Evolutionary conservation across 2,113 vertebrate genomes (phyloP), one percentile per base, ranked within the genome.

Genomic region (Epinephelus cyanopodus): DNA sequence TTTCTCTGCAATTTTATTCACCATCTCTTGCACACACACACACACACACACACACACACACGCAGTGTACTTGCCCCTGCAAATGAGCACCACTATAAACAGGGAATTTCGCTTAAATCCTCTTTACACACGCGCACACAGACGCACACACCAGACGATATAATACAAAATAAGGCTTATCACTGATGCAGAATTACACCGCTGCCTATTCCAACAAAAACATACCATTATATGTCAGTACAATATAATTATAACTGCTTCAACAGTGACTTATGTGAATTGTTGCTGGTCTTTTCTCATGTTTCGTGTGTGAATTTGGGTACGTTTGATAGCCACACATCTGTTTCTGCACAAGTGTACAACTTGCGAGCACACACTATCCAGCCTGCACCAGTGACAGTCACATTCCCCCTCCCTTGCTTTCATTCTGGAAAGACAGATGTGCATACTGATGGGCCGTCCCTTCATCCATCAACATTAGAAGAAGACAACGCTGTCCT

Each of bases 341-440:
- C 85, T 91, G 87, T 90, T 90, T 88, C 82, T 84, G 71, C 66
- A 53, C 80, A 86, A 89, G 80, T 74, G 76, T 74, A 79, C 47
- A 69, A 84, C 70, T 86, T 83, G 82, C 57, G 45, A 81, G 83
- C 50, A 19, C 53, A 75, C 77, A 33, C 81, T 82, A 74, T 85
- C 78, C 77, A 58, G 81, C 62, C 53, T 69, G 70, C 92, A 83
- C 79, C 78, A 79, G 71, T 77, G 89, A 83, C 82, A 78, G 77
- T 69, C 64, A 61, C 86, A 25, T 27, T 27, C 80, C 70, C 64
- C 77, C 64, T 60, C 57, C 71, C 75, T 53, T 42, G 27, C 69
- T 69, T 71, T 77, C 65, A 42, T 80, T 90, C 82, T 67, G 25
- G 56, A 64, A 86, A 94, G 87, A 90, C 90, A 91, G 83, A 93